Evolutionary conservation across 2,797 vertebrate genomes (phyloP), one percentile per base, ranked within the genome.

Genomic region (Brachyalestes nurse): DNA sequence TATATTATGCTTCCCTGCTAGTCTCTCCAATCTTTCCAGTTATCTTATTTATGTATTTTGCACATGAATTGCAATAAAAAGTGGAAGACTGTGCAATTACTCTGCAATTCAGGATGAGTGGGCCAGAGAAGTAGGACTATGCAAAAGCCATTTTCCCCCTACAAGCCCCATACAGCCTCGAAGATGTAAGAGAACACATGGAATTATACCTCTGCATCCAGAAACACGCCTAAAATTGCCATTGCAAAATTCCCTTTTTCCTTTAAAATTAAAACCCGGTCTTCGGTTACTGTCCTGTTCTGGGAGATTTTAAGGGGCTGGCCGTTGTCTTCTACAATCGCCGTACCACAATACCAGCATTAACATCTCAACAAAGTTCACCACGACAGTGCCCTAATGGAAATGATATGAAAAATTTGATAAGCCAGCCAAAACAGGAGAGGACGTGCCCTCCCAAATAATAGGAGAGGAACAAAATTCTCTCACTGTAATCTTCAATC

Each of bases 1-100:
- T 93, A 92, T 89, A 91, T 89, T 88, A 74, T 82, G 78, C 79
- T 87, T 89, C 70, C 80, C 80, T 70, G 38, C 79, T 47, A 23
- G 57, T 64, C 83, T 86, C 85, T 69, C 83, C 58, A 79, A 82
- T 90, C 88, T 83, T 87, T 86, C 82, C 87, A 89, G 87, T 93
- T 93, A 92, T 92, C 91, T 90, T 92, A 92, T 94, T 93, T 94
- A 90, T 92, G 89, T 87, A 90, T 93, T 93, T 94, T 93, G 91
- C 91, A 93, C 89, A 91, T 92, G 90, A 93, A 93, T 93, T 89
- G 88, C 72, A 88, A 88, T 85, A 90, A 90, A 88, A 92, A 91
- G 88, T 88, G 90, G 85, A 89, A 87, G 86, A 83, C 85, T 58
- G 16, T 87, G 90, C 91, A 94, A 93, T 94, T 94, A 92, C 88